These are phyloP conservation scores for Sorex araneus DNA, from an alignment of 2,113 vertebrate species.

Conservation along the genomic window DNA sequence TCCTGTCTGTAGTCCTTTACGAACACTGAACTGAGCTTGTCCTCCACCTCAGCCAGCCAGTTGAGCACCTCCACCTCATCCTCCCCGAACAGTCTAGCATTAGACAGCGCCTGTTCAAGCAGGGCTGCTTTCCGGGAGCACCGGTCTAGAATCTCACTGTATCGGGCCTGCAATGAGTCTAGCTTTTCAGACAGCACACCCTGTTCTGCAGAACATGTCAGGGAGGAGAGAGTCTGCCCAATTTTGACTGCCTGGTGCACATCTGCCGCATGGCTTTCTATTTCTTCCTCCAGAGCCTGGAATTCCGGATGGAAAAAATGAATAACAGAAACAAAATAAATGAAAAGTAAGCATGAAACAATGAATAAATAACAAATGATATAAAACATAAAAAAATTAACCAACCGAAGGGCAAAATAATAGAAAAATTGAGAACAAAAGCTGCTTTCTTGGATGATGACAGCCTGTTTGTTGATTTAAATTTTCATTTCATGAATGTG, in stretches of 20 bases:
- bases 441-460: background rate
- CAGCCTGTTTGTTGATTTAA: slow-evolving; percentile 4
- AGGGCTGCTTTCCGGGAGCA: slow-evolving; percentile 93
- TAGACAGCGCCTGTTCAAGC: slow-evolving; percentile 96
- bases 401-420: background rate
- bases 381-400: slow-evolving; percentile 74
- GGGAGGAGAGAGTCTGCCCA: slow-evolving; percentile 92
- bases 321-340: slow-evolving; percentile 89
- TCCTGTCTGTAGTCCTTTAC: slow-evolving; percentile 95
- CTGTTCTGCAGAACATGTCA: slow-evolving; percentile 93
- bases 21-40: slow-evolving; percentile 94
- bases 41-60: slow-evolving; percentile 98
- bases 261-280: slow-evolving; percentile 91
- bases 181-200: slow-evolving; percentile 93
- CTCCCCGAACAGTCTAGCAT: slow-evolving; percentile 98
- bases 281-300: slow-evolving; percentile 95
- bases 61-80: slow-evolving; percentile 99
- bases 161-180: slow-evolving; percentile 91
- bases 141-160: slow-evolving; percentile 92
- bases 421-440: slow-evolving; percentile 49
- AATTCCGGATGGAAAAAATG: slow-evolving; percentile 88
- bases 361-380: slow-evolving; percentile 80
- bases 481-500: slow-evolving; percentile 62
- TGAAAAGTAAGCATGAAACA: slow-evolving; percentile 75
- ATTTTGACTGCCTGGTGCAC: slow-evolving; percentile 91